A percentile compares a stretch with the other conserved stretches of the same genome.
phyloP scores from a whole-genome alignment of 2,113 vertebrate species.

The Cervus canadensis region DNA sequence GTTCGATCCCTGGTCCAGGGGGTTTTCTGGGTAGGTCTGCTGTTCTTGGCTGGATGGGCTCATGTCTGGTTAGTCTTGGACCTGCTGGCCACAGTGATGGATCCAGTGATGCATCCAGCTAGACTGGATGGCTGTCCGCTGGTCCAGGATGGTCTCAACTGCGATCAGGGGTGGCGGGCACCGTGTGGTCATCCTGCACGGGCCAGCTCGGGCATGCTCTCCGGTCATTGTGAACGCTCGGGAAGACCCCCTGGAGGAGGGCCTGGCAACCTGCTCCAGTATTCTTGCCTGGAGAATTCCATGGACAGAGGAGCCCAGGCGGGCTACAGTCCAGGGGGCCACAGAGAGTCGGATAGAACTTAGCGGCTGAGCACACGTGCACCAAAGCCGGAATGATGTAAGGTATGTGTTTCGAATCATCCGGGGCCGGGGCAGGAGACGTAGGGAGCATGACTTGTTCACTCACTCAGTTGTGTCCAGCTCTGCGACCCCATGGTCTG shows the following conservation, averaged over 20 bases:
- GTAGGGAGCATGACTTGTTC: not conserved
- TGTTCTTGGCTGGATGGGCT: not conserved
- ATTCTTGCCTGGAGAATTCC: not conserved
- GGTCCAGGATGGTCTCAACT: not conserved
- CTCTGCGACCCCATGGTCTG: not conserved
- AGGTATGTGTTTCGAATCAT: not conserved
- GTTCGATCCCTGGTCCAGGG: not conserved
- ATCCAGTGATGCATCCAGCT: not conserved
- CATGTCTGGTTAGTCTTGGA: not conserved
- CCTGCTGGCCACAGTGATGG: not conserved
- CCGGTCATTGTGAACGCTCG: not conserved
- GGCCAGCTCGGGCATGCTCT: not conserved
- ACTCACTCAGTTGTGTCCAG: not conserved
- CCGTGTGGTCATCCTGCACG: not conserved
- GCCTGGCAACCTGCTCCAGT: not conserved
- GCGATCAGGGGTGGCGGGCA: rapidly evolving
- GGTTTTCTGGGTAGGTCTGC: not conserved
- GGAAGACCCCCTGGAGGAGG: not conserved
- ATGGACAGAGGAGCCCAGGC: not conserved
- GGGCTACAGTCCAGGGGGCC: not conserved
- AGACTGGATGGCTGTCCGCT: not conserved
- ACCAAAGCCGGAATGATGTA: not conserved
- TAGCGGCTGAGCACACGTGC: not conserved
- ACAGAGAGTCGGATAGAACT: not conserved
- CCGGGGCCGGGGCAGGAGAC: not conserved